These are phyloP conservation scores for Podarcis siculus DNA, from an alignment of 2,797 vertebrate genomes.

Conservation along the genomic window DNA sequence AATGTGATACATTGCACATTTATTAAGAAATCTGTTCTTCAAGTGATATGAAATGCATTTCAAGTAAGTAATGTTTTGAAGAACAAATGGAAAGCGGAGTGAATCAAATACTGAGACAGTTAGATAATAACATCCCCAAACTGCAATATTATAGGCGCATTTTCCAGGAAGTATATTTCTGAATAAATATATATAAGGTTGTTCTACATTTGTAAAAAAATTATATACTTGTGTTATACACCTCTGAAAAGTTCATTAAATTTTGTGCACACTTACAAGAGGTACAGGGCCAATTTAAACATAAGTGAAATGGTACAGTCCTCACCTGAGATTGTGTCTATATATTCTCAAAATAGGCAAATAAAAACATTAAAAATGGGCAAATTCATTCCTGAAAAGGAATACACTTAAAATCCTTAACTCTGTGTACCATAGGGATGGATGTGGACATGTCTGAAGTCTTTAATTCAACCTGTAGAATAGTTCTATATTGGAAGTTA, in stretches of 20 bases:
- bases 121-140: not conserved
- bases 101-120: constrained; percentile 32
- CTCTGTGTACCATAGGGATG: not conserved
- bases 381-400: not conserved
- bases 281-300: not conserved
- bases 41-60: constrained; percentile 51
- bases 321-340: not conserved
- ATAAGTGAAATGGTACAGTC: not conserved
- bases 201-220: not conserved
- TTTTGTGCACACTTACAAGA: not conserved
- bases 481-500: not conserved
- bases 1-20: constrained; percentile 51
- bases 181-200: not conserved
- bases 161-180: not conserved
- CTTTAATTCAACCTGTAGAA: not conserved
- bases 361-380: not conserved
- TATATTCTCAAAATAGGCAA: not conserved
- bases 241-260: not conserved
- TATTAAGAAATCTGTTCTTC: constrained; percentile 57
- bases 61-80: constrained; percentile 49
- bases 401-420: not conserved
- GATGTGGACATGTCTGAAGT: not conserved
- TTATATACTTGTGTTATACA: not conserved
- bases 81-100: constrained; percentile 47
- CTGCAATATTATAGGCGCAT: not conserved